phyloP scores from a whole-genome alignment of 2,113 vertebrate species.

The Spheniscus mendiculus region DNA sequence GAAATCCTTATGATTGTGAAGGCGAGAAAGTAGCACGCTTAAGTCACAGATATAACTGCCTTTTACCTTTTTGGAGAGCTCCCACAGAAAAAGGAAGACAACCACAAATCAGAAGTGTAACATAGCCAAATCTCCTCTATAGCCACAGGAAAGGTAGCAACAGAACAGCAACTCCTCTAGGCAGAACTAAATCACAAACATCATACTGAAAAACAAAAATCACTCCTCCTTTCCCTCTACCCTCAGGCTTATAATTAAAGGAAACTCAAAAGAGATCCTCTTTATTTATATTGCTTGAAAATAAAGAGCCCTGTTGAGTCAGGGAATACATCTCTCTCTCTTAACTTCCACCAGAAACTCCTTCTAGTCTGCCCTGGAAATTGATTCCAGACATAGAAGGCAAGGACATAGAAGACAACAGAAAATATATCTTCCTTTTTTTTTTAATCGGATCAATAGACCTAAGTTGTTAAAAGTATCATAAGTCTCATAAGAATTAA shows the following conservation, averaged over 20 bases:
- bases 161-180: constrained; percentile 40
- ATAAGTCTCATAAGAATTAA: not conserved
- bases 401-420: not conserved
- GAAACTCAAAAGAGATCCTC: constrained; percentile 20
- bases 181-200: constrained; percentile 39
- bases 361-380: not conserved
- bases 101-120: not conserved
- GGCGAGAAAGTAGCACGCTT: not conserved
- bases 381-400: not conserved
- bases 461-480: not conserved
- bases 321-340: not conserved
- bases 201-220: constrained; percentile 2
- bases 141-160: constrained; percentile 27
- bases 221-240: not conserved
- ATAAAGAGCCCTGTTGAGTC: constrained; percentile 20
- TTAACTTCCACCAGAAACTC: not conserved
- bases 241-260: constrained; percentile 40
- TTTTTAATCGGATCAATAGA: not conserved
- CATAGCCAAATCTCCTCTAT: not conserved
- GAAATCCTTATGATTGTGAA: not conserved
- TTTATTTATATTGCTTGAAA: constrained; percentile 36
- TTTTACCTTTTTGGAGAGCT: not conserved
- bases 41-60: not conserved
- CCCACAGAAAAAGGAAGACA: not conserved
- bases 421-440: not conserved